These are phyloP conservation scores for Oreochromis tanganicae DNA, from an alignment of 2,113 vertebrate genomes.

Conservation along the genomic window DNA sequence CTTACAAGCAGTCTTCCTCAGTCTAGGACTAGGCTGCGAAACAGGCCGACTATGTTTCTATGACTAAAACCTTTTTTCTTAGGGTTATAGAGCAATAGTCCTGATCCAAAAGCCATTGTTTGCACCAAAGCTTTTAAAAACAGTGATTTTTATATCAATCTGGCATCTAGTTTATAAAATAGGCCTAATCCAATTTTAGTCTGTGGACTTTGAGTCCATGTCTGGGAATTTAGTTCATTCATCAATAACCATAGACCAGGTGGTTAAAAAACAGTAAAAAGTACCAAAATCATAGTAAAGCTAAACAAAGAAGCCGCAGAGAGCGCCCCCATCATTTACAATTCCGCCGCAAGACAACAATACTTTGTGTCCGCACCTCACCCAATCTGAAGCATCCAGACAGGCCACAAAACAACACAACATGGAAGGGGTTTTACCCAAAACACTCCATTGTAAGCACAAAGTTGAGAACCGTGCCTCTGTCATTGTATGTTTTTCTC, in stretches of 20 bases:
- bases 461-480: not conserved
- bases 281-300: constrained; percentile 8
- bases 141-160: not conserved
- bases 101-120: not conserved
- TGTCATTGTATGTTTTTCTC: not conserved
- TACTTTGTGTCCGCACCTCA: constrained; percentile 6
- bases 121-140: accelerated
- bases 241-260: not conserved
- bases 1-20: not conserved
- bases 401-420: constrained; percentile 41
- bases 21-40: not conserved
- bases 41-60: not conserved
- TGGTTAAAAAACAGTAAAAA: constrained; percentile 9
- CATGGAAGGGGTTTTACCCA: constrained; percentile 14
- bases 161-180: not conserved
- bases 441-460: not conserved
- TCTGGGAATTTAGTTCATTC: not conserved
- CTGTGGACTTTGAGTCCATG: not conserved
- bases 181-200: not conserved
- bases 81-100: not conserved
- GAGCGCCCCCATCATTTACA: not conserved
- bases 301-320: constrained; percentile 29
- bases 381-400: constrained; percentile 20
- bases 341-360: constrained; percentile 23
- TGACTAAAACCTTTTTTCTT: not conserved